phyloP scores from a whole-genome alignment of 2,113 vertebrate genomes.

The Electrona antarctica region DNA sequence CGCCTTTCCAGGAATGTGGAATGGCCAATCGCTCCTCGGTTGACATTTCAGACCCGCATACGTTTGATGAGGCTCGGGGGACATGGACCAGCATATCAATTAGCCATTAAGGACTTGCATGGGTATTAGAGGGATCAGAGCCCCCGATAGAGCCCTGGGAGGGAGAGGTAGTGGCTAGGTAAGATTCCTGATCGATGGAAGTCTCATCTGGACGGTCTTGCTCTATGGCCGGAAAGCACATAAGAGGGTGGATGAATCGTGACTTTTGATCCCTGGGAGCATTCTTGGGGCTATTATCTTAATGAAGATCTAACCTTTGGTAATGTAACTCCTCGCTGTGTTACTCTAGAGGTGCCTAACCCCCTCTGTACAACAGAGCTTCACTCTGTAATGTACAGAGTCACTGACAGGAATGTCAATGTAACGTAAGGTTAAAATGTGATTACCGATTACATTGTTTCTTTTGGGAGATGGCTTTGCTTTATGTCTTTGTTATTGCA shows the following conservation, averaged over 20 bases:
- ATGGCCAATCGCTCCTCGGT: constrained; percentile 39
- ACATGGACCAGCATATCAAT: constrained; percentile 75
- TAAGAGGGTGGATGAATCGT: constrained; percentile 36
- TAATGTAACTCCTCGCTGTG: constrained; percentile 9
- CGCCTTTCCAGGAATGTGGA: constrained; percentile 17
- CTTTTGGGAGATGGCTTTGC: too few relatives aligned
- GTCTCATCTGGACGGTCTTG: constrained; percentile 35
- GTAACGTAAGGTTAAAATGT: too few relatives aligned
- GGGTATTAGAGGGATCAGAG: constrained; percentile 76
- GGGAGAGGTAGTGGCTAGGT: constrained; percentile 40
- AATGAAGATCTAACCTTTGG: constrained; percentile 38
- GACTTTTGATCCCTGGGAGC: constrained; percentile 55
- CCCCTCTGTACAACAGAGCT: too few relatives aligned
- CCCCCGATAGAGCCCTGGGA: constrained; percentile 63
- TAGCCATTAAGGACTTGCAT: constrained; percentile 73
- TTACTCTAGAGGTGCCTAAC: too few relatives aligned
- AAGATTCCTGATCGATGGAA: constrained; percentile 57
- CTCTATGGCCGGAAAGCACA: constrained; percentile 40
- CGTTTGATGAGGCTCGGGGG: constrained; percentile 61
- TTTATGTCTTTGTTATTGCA: too few relatives aligned
- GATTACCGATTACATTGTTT: too few relatives aligned
- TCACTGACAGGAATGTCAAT: too few relatives aligned
- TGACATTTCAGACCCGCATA: constrained; percentile 64
- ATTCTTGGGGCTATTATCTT: constrained; percentile 31
- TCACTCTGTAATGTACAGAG: too few relatives aligned